Conservation (phyloP, 2,113 vertebrate genomes). For the Euleptes europaea region DNA sequence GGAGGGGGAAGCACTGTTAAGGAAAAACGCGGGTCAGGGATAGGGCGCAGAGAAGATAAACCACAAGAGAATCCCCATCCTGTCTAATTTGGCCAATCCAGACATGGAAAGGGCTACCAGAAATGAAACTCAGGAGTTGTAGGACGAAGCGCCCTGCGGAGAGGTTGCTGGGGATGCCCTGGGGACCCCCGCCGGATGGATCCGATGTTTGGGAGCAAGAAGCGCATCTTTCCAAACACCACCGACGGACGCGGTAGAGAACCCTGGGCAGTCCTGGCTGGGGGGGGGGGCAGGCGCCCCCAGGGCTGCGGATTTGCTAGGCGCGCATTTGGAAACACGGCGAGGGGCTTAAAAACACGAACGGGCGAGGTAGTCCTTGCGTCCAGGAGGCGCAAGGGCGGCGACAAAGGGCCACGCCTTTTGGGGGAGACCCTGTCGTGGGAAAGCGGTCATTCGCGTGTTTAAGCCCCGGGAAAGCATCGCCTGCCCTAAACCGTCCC, state of each 20-base stretch:
- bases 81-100: too few species aligned
- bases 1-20: not conserved
- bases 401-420: not conserved
- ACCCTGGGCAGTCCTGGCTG: not conserved
- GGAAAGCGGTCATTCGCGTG: not conserved
- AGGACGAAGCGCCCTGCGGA: too few species aligned
- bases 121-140: too few species aligned
- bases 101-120: too few species aligned
- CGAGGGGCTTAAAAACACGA: not conserved
- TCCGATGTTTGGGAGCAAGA: not conserved
- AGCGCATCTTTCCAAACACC: not conserved
- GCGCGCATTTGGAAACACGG: not conserved
- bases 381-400: not conserved
- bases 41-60: too few species aligned
- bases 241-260: not conserved
- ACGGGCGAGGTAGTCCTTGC: not conserved
- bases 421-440: too few species aligned
- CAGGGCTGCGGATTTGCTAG: not conserved
- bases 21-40: too few species aligned
- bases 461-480: not conserved
- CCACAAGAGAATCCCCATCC: too few species aligned
- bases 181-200: too few species aligned
- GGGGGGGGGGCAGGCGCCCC: not conserved
- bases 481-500: not conserved
- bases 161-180: too few species aligned